These are phyloP conservation scores for Chiridota heheva DNA, from an alignment of 35 echinoderm and acorn worm species.

Conservation along the genomic window DNA sequence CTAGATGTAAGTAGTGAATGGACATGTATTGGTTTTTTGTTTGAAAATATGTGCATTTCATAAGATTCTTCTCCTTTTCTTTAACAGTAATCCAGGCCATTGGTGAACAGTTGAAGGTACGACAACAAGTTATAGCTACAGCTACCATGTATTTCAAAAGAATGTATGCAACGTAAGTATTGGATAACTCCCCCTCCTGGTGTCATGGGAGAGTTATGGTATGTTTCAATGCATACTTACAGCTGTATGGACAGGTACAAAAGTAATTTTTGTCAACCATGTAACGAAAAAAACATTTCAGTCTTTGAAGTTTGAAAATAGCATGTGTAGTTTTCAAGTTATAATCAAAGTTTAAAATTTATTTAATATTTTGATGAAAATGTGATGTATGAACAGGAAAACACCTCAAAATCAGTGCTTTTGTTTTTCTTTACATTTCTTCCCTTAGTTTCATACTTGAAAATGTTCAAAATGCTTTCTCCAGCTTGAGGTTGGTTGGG, in stretches of 20 bases:
- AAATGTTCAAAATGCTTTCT: too few species aligned
- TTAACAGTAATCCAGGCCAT: constrained; percentile 90
- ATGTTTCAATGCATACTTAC: not conserved
- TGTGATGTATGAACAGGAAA: too few species aligned
- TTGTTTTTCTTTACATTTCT: too few species aligned
- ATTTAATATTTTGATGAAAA: too few species aligned
- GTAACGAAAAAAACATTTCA: not conserved
- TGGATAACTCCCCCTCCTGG: not conserved
- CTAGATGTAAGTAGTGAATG: too few species aligned
- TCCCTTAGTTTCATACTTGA: too few species aligned
- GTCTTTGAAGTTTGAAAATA: too few species aligned
- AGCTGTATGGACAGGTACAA: not conserved
- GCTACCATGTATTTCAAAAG: constrained; percentile 98
- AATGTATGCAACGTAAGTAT: constrained; percentile 89
- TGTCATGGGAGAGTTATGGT: not conserved
- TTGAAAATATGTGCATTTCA: not conserved
- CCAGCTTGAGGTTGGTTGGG: too few species aligned
- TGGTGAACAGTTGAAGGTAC: constrained; percentile 93
- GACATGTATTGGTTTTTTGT: too few species aligned
- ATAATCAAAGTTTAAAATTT: too few species aligned
- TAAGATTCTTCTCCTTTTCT: constrained; percentile 15
- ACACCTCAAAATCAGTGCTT: too few species aligned
- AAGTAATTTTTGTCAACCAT: not conserved
- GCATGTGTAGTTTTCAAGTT: too few species aligned
- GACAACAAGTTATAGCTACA: constrained; percentile 93